Base-by-base conservation (phyloP, 2,797 vertebrate genomes). In the Pelochelys cantorii region DNA sequence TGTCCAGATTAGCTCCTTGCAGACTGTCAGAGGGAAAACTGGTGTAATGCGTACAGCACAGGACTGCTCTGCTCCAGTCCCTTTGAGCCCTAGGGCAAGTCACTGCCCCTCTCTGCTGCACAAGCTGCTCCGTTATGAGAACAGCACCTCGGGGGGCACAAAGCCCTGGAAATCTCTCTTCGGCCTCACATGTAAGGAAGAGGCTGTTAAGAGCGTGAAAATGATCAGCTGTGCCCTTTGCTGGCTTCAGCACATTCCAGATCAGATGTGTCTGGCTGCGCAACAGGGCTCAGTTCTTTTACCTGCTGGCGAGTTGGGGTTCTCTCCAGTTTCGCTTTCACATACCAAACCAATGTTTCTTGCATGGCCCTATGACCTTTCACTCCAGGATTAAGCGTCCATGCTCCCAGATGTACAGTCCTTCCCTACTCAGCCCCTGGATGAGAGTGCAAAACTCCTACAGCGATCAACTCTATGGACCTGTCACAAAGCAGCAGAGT, bases 361-460 rank as follows among this genome's bases (percentile, higher is more conserved):
- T 22, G 22, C 8, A 75, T 25, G 42, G 37, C 37, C 42, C 42
- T 42, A 48, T 68, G n/a, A n/a, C 18, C n/a, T 68, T 34, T 68
- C 9, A 2, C 65, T 68, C n/a, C 5, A 14, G 65, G n/a, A 68
- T 34, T 34, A 68, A 68, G n/a, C 17, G 65, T 34, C n/a, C n/a
- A 65, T 20, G 17, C 9, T 34, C 65, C n/a, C 65, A 34, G 2
- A 22, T n/a, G 20, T 34, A 68, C 65, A 34, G n/a, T 31, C 62
- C 62, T 65, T 65, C n/a, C 17, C 22, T 0, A 13, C 29, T 1
- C 79, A 2, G 29, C 14, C 22, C 60, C 31, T 1, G 18, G 37
- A 34, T 37, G 65, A 71, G 5, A 22, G 65, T 71, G 65, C n/a
- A 37, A 71, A 17, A 34, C 20, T 18, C 65, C 65, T 34, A 68